Percentiles rank a stretch among this genome's conserved stretches.
These are phyloP conservation scores for Cavia porcellus DNA, from an alignment of 2,113 vertebrate genomes.

Conservation along the genomic window DNA sequence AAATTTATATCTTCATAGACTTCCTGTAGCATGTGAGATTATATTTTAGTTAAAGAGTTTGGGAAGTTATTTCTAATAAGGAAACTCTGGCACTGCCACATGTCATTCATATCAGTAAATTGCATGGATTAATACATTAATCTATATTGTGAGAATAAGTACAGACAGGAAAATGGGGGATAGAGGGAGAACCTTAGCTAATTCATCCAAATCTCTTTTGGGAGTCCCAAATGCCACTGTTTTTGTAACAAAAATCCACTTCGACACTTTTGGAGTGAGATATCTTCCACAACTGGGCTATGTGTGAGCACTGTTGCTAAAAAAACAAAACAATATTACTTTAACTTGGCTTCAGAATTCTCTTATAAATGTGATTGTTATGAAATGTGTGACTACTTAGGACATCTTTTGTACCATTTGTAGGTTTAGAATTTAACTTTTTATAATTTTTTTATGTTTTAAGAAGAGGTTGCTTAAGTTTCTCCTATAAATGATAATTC, in stretches of 20 bases:
- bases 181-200: no score
- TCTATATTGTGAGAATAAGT: not conserved
- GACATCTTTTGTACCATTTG: not conserved
- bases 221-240: not conserved
- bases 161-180: not conserved
- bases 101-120: not conserved
- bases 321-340: not conserved
- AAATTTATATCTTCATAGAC: not conserved
- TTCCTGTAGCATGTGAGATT: slow-evolving; percentile 46
- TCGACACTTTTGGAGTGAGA: not conserved
- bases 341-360: not conserved
- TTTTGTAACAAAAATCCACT: not conserved
- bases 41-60: not conserved
- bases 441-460: not conserved
- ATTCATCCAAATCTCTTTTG: not conserved
- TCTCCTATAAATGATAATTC: not conserved
- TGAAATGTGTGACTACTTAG: not conserved
- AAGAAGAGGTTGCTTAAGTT: not conserved
- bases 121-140: not conserved
- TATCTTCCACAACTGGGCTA: not conserved
- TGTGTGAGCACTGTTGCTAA: accelerated
- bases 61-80: slow-evolving; percentile 2
- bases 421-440: not conserved
- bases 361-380: not conserved
- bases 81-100: not conserved